phyloP scores from a whole-genome alignment of 2,888 invertebrate species.

The Leistus spinibarbis region DNA sequence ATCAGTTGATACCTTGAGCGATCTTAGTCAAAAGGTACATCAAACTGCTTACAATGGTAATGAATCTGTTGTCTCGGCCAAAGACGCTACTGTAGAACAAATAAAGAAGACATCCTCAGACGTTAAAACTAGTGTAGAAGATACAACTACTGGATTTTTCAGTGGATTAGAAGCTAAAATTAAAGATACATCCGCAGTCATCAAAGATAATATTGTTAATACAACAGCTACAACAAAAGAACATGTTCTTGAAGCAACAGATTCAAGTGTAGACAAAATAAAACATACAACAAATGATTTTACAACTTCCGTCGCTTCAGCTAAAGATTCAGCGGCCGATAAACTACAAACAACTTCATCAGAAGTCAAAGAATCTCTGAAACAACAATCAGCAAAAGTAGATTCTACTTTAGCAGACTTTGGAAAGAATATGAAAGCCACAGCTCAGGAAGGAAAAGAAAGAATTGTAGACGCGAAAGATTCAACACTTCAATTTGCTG shows the following conservation, averaged over 20 bases:
- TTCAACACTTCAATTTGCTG: conserved; percentile 11
- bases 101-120: conserved; percentile 34
- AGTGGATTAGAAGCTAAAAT: conserved; percentile 21
- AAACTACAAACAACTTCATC: conserved; percentile 19
- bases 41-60: conserved; percentile 46
- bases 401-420: conserved; percentile 33
- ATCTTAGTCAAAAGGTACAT: conserved; percentile 40
- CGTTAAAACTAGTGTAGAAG: not conserved
- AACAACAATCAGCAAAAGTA: conserved; percentile 41
- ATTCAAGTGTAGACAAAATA: not conserved
- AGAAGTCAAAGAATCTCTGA: conserved; percentile 40
- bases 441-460: conserved; percentile 14
- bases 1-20: conserved; percentile 40
- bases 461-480: conserved; percentile 18
- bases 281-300: conserved; percentile 1
- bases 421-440: conserved; percentile 29
- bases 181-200: not conserved
- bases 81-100: conserved; percentile 7
- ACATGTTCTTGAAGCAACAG: not conserved
- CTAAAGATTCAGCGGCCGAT: not conserved
- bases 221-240: conserved; percentile 24
- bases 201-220: conserved; percentile 41
- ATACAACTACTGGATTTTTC: conserved; percentile 17
- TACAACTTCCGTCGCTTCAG: not conserved
- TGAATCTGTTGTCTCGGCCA: conserved; percentile 31